phyloP scores from a whole-genome alignment of 2,888 invertebrate genomes.

The Petrolisthes manimaculis region DNA sequence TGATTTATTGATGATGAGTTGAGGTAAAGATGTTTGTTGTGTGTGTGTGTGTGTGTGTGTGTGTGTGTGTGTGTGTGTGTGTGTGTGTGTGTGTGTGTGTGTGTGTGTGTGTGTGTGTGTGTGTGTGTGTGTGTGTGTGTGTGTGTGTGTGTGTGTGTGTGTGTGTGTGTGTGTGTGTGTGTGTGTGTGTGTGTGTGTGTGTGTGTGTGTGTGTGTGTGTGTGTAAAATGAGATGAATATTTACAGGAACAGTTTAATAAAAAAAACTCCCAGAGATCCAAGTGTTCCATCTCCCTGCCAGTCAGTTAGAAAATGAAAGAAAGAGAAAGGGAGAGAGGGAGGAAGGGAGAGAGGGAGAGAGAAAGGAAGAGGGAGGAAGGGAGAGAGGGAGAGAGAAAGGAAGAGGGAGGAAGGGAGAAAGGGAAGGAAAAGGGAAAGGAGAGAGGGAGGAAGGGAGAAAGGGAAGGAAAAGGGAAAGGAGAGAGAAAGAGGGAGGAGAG shows the following conservation, averaged over 20 bases:
- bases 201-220: neutral
- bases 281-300: neutral
- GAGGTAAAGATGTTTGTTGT: too few species aligned
- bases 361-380: neutral
- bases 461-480: neutral
- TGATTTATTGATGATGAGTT: too few species aligned
- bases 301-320: neutral
- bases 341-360: neutral
- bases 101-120: constrained; percentile 1
- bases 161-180: neutral
- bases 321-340: neutral
- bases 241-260: neutral
- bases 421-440: neutral
- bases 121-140: constrained; percentile 1
- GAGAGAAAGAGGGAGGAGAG: neutral
- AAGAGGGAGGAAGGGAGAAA: neutral
- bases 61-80: constrained; percentile 1
- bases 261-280: neutral
- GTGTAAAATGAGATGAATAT: neutral
- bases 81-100: neutral
- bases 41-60: constrained; percentile 1
- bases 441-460: neutral
- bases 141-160: constrained; percentile 1
- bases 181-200: neutral
- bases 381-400: neutral